These are phyloP conservation scores for Zenarchopterus dispar DNA, from an alignment of 2,797 vertebrate genomes.

Conservation along the genomic window DNA sequence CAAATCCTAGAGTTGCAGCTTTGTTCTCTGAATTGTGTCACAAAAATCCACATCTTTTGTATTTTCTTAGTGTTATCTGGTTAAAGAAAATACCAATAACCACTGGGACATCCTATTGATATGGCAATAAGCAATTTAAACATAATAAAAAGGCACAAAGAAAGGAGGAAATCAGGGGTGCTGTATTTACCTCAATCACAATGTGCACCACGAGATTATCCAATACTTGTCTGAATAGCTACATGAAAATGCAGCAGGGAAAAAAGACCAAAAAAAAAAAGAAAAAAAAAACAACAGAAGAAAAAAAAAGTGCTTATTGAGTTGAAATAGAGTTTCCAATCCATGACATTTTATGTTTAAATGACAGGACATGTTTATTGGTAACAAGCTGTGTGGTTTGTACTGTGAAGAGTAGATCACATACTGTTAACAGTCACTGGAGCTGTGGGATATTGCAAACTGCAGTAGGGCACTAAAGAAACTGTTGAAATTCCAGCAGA, in stretches of 20 bases:
- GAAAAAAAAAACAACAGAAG: no score
- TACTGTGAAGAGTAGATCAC: slow-evolving; percentile 46
- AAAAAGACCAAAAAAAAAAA: not conserved
- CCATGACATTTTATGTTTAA: slow-evolving; percentile 40
- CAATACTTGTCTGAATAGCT: slow-evolving; percentile 9
- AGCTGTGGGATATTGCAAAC: slow-evolving; percentile 51
- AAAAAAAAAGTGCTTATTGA: not conserved
- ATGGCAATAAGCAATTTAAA: not conserved
- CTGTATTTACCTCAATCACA: not conserved
- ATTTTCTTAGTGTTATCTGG: not conserved
- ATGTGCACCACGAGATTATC: not conserved
- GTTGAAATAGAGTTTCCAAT: slow-evolving; percentile 19
- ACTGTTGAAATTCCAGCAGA: slow-evolving; percentile 55
- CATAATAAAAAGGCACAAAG: slow-evolving; percentile 6
- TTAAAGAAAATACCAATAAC: not conserved
- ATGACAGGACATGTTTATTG: slow-evolving; percentile 28
- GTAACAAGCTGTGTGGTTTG: slow-evolving; percentile 22
- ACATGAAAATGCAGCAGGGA: slow-evolving; percentile 7
- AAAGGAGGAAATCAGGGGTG: not conserved
- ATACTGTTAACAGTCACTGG: slow-evolving; percentile 49
- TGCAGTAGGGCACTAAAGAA: slow-evolving; percentile 35
- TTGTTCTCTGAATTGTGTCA: not conserved
- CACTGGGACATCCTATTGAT: not conserved
- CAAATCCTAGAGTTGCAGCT: no score
- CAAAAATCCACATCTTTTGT: not conserved